phyloP scores from a whole-genome alignment of 2,113 vertebrate genomes.

The Rhabdomys dilectus region DNA sequence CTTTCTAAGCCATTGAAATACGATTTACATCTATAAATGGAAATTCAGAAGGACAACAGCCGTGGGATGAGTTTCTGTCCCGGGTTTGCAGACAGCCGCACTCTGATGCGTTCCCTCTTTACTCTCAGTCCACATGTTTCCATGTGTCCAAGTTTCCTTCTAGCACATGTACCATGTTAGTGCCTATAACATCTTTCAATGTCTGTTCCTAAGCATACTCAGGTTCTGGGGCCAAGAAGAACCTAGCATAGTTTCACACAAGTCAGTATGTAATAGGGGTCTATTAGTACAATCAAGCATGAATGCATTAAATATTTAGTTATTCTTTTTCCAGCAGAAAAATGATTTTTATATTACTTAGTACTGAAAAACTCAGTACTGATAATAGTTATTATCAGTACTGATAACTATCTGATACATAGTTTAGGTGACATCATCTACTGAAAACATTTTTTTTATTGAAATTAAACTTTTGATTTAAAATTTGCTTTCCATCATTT shows the following conservation, averaged over 20 bases:
- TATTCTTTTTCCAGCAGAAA: neutral
- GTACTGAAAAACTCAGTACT: neutral
- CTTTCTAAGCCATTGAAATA: neutral
- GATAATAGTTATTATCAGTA: neutral
- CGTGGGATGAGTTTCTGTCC: neutral
- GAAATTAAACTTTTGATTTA: constrained; percentile 14
- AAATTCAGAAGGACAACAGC: neutral
- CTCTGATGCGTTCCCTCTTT: neutral
- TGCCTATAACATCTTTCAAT: neutral
- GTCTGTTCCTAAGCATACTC: neutral
- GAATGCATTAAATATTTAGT: neutral
- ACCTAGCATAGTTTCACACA: neutral
- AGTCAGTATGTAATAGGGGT: neutral
- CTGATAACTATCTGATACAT: neutral
- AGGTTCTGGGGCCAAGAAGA: neutral
- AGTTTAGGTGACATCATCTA: neutral
- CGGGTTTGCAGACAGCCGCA: neutral
- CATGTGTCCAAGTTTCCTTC: neutral
- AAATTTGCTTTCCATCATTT: constrained; percentile 1
- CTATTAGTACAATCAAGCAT: neutral
- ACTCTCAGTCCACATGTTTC: neutral
- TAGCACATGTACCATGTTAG: neutral
- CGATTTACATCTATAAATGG: neutral
- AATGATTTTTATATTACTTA: constrained; percentile 28
- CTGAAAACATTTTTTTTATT: neutral